These are phyloP conservation scores for Stictonetta naevosa DNA, from an alignment of 2,113 vertebrate species.

Conservation along the genomic window DNA sequence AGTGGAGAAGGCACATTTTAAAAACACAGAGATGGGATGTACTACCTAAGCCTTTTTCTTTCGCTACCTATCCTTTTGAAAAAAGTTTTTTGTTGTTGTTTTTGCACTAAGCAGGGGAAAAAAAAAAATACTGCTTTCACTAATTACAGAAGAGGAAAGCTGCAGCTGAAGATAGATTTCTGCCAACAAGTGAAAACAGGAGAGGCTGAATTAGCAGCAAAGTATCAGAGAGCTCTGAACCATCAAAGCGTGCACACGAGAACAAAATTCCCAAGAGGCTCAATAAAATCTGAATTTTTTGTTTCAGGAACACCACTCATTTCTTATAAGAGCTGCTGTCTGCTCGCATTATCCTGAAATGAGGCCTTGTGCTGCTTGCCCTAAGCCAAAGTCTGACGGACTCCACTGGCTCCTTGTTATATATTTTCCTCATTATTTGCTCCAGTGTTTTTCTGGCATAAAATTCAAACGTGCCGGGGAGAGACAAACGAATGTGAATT, in stretches of 20 bases:
- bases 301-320: neutral
- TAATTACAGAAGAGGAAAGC: neutral
- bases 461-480: neutral
- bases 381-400: neutral
- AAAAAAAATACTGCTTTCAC: neutral
- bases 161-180: neutral
- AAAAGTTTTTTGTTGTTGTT: neutral
- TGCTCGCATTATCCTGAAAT: neutral
- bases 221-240: neutral
- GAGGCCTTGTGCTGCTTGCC: neutral
- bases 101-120: neutral
- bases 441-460: neutral
- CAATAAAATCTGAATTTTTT: neutral
- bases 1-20: neutral
- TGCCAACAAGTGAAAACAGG: neutral
- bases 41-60: fast-evolving
- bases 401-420: neutral
- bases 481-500: neutral
- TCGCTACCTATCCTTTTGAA: neutral
- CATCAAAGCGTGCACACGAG: neutral
- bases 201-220: neutral
- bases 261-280: neutral
- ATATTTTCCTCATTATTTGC: neutral
- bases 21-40: neutral
- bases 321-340: neutral